phyloP scores from a whole-genome alignment of 2,113 vertebrate species.

The Mormoops blainvillei region DNA sequence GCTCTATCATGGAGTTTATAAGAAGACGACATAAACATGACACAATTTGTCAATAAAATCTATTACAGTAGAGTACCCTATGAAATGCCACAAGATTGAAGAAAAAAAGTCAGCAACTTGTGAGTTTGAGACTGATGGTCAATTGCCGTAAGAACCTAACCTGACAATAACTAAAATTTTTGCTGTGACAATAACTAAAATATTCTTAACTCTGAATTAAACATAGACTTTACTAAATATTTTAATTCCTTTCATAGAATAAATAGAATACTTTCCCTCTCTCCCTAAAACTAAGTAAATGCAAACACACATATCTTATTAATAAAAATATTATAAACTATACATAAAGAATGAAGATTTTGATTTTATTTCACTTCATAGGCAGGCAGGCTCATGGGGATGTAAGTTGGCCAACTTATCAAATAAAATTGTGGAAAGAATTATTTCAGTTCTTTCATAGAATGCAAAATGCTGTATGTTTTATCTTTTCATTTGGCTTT shows the following conservation, averaged over 20 bases:
- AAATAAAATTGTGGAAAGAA: neutral
- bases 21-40: conserved; percentile 62
- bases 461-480: neutral
- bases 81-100: neutral
- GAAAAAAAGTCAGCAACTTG: neutral
- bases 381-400: neutral
- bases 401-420: neutral
- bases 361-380: neutral
- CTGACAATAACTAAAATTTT: too few species aligned
- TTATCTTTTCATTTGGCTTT: conserved; percentile 9
- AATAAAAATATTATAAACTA: neutral
- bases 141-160: neutral
- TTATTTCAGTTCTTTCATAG: neutral
- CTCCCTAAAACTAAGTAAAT: neutral
- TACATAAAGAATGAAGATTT: neutral
- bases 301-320: neutral
- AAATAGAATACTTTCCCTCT: neutral
- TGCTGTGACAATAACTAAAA: neutral
- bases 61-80: conserved; percentile 9
- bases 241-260: neutral
- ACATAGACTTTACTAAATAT: neutral
- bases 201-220: neutral
- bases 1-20: conserved; percentile 68
- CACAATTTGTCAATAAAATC: conserved; percentile 69
- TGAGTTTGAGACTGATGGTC: neutral